Evolutionary conservation across 2,888 invertebrate genomes (phyloP), one percentile per base, ranked within the genome.

Genomic region (Drosophila atripex): DNA sequence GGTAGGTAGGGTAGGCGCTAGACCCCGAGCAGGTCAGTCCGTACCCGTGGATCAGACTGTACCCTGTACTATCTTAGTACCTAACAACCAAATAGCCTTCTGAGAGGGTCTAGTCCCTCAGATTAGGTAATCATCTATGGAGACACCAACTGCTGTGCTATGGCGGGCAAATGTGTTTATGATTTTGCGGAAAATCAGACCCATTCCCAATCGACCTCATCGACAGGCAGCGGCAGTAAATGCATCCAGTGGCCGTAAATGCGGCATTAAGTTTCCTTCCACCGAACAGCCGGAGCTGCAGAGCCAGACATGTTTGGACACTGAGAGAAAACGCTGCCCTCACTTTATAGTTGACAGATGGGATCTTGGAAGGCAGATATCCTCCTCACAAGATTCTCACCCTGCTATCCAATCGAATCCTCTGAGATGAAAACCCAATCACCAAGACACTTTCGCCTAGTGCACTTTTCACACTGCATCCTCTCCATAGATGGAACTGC

Each of bases 101-200:
- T 7, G 35, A 14, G 46, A 39, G 8, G 63, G 65, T 73, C 51
- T 69, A 77, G 75, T 75, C 84, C 74, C 74, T 66, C 51, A 79
- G 84, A 74, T 86, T 83, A 73, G 85, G 87, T 82, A 85, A 71
- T 80, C 80, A 61, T 43, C 28, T 46, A 12, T 30, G 14, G 23
- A 21, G 43, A 6, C 14, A 35, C 16, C 23, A 23, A 41, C 39
- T 41, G 39, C 39, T 18, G 39, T 35, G 6, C 30, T 28, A 8
- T 9, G 9, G 28, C 41, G 23, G 18, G 23, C 46, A 72, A 72
- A 71, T 53, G 80, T 73, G 72, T 82, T 82, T 82, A 82, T 87
- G 82, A 87, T 79, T 87, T 87, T 74, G 76, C 72, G 74, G 79
- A 78, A 82, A 87, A 78, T 73, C 43, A 43, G 59, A 73, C 51